phyloP scores from a whole-genome alignment of 1,140 invertebrate species.

The Macrobrachium rosenbergii region DNA sequence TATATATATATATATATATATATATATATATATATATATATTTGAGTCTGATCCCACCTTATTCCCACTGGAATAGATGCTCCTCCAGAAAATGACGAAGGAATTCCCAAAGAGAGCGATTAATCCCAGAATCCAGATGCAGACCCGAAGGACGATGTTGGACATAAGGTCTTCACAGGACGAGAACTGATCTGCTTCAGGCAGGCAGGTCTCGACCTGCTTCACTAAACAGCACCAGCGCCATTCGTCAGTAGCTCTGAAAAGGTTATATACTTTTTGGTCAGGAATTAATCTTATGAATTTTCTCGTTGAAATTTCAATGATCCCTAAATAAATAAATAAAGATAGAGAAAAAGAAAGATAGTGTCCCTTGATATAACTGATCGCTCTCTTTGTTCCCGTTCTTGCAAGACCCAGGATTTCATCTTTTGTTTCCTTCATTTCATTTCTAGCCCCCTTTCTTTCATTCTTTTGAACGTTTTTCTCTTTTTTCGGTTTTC shows the following conservation, averaged over 20 bases:
- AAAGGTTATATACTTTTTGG: not conserved
- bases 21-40: not conserved
- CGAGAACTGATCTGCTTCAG: slow-evolving; percentile 74
- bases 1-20: not conserved
- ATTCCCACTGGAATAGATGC: slow-evolving; percentile 64
- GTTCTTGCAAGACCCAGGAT: too few species aligned
- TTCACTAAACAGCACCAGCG: slow-evolving; percentile 74
- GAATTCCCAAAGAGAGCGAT: slow-evolving; percentile 78
- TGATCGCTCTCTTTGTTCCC: too few species aligned
- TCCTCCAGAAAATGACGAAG: slow-evolving; percentile 76
- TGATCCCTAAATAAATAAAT: too few species aligned
- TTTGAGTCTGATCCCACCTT: slow-evolving; percentile 4
- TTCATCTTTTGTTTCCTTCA: too few species aligned
- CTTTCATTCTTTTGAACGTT: too few species aligned
- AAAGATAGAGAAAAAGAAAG: too few species aligned
- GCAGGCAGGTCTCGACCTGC: slow-evolving; percentile 70
- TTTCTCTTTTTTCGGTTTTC: too few species aligned
- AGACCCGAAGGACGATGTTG: slow-evolving; percentile 73
- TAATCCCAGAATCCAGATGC: slow-evolving; percentile 79
- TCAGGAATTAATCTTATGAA: too few species aligned
- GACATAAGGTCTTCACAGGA: slow-evolving; percentile 76
- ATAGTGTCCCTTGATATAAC: too few species aligned
- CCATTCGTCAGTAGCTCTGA: slow-evolving; percentile 73
- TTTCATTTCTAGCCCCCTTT: too few species aligned
- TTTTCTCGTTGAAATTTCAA: too few species aligned